phyloP scores from a whole-genome alignment of 2,113 vertebrate species.

The Lamprotornis superbus region DNA sequence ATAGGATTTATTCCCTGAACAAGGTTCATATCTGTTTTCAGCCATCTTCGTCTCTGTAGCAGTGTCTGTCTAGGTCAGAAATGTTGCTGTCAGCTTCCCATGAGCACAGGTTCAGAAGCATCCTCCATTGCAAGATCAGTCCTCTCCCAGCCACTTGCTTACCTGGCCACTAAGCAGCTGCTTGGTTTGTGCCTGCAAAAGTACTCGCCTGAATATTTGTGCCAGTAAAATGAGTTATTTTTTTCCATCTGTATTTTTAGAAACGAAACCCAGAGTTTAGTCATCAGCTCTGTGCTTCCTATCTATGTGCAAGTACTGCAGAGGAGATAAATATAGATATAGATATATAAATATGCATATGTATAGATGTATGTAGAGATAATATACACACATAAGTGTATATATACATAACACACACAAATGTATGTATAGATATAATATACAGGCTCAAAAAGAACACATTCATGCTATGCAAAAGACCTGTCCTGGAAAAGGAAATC shows the following conservation, averaged over 20 bases:
- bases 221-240: background rate
- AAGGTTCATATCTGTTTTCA: background rate
- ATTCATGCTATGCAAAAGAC: background rate
- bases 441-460: too few species aligned
- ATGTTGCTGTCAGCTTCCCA: background rate
- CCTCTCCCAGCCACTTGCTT: background rate
- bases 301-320: background rate
- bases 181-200: background rate
- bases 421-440: background rate
- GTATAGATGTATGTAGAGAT: background rate
- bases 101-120: background rate
- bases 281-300: background rate
- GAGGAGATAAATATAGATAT: background rate
- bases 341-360: background rate
- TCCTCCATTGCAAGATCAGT: background rate
- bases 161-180: background rate
- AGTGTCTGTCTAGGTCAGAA: background rate
- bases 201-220: background rate
- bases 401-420: background rate
- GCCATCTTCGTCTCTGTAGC: rapidly evolving
- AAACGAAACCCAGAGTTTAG: background rate
- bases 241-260: background rate
- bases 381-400: background rate
- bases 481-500: background rate
- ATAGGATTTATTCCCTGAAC: background rate